Percentiles rank a stretch among this genome's conserved stretches.
phyloP scores from a whole-genome alignment of 2,888 invertebrate genomes.

The Microctonus brassicae region DNA sequence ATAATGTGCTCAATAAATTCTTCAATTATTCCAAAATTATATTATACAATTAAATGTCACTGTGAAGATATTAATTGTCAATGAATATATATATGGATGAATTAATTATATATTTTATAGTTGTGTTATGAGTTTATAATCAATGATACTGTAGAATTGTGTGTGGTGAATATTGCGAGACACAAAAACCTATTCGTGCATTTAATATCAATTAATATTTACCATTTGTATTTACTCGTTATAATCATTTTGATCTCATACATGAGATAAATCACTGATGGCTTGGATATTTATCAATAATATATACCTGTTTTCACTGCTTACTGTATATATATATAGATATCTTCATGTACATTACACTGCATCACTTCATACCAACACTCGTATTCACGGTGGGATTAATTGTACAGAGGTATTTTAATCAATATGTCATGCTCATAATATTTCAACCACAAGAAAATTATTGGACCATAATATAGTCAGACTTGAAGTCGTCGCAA shows the following conservation, averaged over 20 bases:
- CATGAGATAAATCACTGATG: conserved; percentile 7
- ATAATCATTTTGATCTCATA: neutral
- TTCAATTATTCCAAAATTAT: too few species aligned
- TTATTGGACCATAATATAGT: neutral
- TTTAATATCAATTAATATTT: conserved; percentile 35
- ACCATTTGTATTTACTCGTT: conserved; percentile 22
- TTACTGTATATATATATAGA: neutral
- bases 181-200: conserved; percentile 31
- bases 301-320: neutral
- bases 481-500: neutral
- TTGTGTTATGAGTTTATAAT: neutral
- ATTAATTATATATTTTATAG: neutral
- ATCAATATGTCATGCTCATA: conserved; percentile 3
- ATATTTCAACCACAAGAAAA: neutral
- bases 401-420: conserved; percentile 8
- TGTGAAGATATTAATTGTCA: neutral
- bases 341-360: neutral
- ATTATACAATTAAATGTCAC: neutral
- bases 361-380: conserved; percentile 1
- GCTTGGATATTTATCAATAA: conserved; percentile 1
- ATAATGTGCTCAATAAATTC: conserved; percentile 26
- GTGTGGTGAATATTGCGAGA: conserved; percentile 8
- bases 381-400: neutral
- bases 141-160: neutral
- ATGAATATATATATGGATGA: neutral